Conservation (phyloP, 2,888 invertebrate genomes). For the Aphrophora alni region DNA sequence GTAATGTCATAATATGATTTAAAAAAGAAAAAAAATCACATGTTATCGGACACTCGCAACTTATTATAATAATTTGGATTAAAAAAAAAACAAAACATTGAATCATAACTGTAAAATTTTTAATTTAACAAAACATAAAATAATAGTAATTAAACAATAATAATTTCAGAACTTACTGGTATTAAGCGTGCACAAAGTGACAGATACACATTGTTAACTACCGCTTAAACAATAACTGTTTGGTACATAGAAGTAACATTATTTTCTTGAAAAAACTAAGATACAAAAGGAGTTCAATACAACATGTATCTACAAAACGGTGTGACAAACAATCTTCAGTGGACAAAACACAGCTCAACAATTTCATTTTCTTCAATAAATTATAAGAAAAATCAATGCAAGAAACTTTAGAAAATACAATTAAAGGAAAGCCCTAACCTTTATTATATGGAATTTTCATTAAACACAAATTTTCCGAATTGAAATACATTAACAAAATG, state of each 20-base stretch:
- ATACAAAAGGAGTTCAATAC: neutral
- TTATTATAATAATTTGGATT: neutral
- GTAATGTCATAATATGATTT: too few species aligned
- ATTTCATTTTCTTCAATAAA: neutral
- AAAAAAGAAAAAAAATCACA: too few species aligned
- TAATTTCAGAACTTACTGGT: neutral
- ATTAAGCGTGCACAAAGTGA: neutral
- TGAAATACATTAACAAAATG: neutral
- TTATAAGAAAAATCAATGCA: neutral
- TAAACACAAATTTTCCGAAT: neutral
- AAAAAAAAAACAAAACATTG: neutral
- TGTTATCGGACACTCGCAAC: too few species aligned
- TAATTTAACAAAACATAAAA: neutral
- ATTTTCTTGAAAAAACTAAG: neutral
- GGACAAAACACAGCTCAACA: neutral
- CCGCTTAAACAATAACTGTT: neutral
- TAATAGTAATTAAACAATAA: neutral
- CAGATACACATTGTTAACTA: neutral
- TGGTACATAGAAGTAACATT: neutral
- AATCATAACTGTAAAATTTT: neutral
- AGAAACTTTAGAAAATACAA: constrained; percentile 9
- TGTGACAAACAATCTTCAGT: neutral
- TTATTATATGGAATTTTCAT: neutral
- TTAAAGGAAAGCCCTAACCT: neutral
- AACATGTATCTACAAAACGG: neutral